Evolutionary conservation across 1,140 invertebrate genomes (phyloP).

Genomic region (Scaptomyza graminum): DNA sequence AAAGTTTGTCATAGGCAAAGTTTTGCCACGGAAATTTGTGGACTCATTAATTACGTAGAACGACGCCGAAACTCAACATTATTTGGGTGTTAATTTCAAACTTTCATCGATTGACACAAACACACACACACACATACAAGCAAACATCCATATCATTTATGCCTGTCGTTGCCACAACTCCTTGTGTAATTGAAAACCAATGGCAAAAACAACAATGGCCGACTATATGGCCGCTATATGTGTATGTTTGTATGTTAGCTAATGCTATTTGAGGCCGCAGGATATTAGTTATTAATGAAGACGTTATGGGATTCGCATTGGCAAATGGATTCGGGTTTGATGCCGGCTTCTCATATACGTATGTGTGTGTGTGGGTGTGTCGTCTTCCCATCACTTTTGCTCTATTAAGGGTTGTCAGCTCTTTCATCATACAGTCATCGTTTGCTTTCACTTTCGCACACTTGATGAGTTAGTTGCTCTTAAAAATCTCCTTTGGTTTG

Average conservation of each 20-base stretch:
- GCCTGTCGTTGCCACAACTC: constrained; percentile 34
- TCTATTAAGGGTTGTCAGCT: constrained; percentile 61
- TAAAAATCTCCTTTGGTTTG: constrained; percentile 46
- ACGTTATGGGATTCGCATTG: constrained; percentile 50
- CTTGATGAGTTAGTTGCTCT: constrained; percentile 27
- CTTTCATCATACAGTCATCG: constrained; percentile 48
- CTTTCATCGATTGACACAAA: constrained; percentile 66
- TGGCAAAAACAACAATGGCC: constrained; percentile 65
- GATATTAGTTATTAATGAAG: constrained; percentile 81
- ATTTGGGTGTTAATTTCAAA: constrained; percentile 79
- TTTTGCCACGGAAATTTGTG: constrained; percentile 65
- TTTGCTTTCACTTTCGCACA: constrained; percentile 34
- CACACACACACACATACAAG: constrained; percentile 21
- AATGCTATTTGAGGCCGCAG: constrained; percentile 74
- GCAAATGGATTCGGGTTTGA: constrained; percentile 5
- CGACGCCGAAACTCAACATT: constrained; percentile 32
- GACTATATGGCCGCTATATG: constrained; percentile 27
- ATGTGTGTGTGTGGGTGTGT: constrained; percentile 19
- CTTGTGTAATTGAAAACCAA: constrained; percentile 77
- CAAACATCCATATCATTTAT: constrained; percentile 31
- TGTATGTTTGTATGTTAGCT: constrained; percentile 36
- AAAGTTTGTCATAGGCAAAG: constrained; percentile 64
- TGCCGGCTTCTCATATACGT: not conserved
- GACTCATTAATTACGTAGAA: constrained; percentile 76
- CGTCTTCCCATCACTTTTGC: constrained; percentile 23